Conservation (phyloP, 2,888 invertebrate species). For the Caenorhabditis wallacei region DNA sequence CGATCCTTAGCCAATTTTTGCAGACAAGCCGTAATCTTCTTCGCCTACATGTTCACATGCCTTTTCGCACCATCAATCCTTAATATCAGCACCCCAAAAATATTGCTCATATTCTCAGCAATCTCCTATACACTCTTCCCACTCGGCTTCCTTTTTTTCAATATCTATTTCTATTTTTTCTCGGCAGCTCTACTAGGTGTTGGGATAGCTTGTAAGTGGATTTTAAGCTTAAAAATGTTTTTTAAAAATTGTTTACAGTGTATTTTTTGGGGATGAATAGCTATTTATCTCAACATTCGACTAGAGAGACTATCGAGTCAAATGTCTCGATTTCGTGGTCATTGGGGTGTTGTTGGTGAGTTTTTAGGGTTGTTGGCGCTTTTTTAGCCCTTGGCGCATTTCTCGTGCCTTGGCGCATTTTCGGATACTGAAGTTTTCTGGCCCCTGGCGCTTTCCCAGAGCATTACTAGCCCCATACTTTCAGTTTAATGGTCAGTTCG, state of each 20-base stretch:
- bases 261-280: conserved; percentile 70
- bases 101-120: conserved; percentile 51
- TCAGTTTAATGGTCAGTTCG: neutral
- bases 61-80: conserved; percentile 67
- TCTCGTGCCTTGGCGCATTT: conserved; percentile 8
- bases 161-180: conserved; percentile 68
- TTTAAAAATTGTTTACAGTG: conserved; percentile 46
- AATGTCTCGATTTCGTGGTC: conserved; percentile 72
- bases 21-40: conserved; percentile 69
- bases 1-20: conserved; percentile 25
- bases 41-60: conserved; percentile 62
- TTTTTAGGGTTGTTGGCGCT: neutral
- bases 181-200: conserved; percentile 66
- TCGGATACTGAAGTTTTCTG: neutral
- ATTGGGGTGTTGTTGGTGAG: conserved; percentile 29
- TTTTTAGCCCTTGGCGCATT: neutral
- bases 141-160: conserved; percentile 71
- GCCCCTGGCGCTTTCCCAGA: no score
- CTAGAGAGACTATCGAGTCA: conserved; percentile 68
- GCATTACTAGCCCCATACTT: neutral
- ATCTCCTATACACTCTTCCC: conserved; percentile 62
- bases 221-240: neutral
- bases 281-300: conserved; percentile 69
- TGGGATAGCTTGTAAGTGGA: conserved; percentile 70
- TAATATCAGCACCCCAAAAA: conserved; percentile 52